Conservation (phyloP, 2,888 invertebrate genomes). For the Drosophila barbarae region DNA sequence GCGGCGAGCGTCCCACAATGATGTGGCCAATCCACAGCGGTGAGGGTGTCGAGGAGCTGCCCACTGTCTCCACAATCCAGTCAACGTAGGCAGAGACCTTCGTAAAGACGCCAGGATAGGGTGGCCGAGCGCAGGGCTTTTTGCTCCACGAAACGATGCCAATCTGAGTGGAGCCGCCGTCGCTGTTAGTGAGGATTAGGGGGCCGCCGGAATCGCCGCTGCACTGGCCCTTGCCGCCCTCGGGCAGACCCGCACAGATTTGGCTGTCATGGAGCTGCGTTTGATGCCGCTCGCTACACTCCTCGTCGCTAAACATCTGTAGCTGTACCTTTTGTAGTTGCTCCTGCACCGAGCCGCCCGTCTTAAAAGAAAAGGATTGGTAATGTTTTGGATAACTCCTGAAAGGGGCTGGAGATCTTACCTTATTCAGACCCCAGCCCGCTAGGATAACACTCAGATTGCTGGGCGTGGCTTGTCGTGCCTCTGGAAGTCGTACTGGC, state of each 20-base stretch:
- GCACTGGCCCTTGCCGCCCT: constrained; percentile 80
- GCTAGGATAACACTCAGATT: constrained; percentile 66
- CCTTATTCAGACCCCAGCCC: constrained; percentile 78
- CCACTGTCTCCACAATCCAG: constrained; percentile 75
- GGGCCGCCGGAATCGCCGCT: constrained; percentile 80
- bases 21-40: constrained; percentile 60
- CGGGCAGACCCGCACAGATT: constrained; percentile 80
- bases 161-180: constrained; percentile 71
- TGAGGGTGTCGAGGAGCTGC: constrained; percentile 28
- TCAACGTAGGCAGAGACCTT: constrained; percentile 78
- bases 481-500: constrained; percentile 68
- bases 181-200: constrained; percentile 60
- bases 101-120: constrained; percentile 80
- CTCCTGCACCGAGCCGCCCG: constrained; percentile 74
- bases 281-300: constrained; percentile 76
- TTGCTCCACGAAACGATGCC: constrained; percentile 80
- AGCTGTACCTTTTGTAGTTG: constrained; percentile 78
- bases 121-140: constrained; percentile 79
- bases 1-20: constrained; percentile 51
- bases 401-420: not conserved
- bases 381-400: not conserved
- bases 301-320: constrained; percentile 76
- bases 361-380: constrained; percentile 59
- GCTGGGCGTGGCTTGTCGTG: constrained; percentile 48
- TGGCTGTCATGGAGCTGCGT: constrained; percentile 73